These are phyloP conservation scores for Bathynomus jamesi DNA, from an alignment of 1,140 invertebrate species.

Conservation along the genomic window DNA sequence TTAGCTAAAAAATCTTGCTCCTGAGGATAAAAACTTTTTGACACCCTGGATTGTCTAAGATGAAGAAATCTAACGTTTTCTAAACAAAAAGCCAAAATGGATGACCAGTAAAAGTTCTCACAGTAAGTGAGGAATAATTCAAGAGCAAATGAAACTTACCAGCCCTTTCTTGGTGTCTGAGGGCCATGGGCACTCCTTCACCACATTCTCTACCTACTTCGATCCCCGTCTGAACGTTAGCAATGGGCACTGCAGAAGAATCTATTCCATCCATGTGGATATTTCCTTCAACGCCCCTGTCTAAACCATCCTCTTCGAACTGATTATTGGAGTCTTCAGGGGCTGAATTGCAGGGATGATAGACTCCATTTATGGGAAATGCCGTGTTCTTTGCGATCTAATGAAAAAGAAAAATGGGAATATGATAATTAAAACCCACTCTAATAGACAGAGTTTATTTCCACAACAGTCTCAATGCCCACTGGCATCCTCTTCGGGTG, in stretches of 20 bases:
- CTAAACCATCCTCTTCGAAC: conserved; percentile 5
- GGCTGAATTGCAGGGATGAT: conserved; percentile 37
- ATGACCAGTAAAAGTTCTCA: too few species aligned
- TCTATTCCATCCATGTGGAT: neutral
- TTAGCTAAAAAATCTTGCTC: too few species aligned
- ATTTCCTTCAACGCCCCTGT: neutral
- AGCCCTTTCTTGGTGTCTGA: neutral
- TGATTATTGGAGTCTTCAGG: conserved; percentile 28
- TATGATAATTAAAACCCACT: too few species aligned
- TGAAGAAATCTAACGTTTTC: too few species aligned
- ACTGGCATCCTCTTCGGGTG: too few species aligned
- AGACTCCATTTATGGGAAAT: conserved; percentile 49
- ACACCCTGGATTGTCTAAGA: too few species aligned
- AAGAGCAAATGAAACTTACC: neutral
- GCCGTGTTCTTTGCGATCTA: conserved; percentile 65
- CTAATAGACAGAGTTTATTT: too few species aligned
- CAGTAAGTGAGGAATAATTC: neutral
- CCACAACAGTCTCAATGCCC: too few species aligned
- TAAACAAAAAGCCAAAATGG: too few species aligned
- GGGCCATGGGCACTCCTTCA: conserved; percentile 39
- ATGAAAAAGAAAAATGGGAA: too few species aligned
- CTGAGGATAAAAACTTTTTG: too few species aligned
- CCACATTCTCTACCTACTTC: conserved; percentile 56
- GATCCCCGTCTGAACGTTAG: conserved; percentile 49
- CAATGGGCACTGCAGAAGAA: neutral